Percentiles rank a stretch among this genome's conserved stretches.
Conservation (phyloP, 2,888 invertebrate species). For the Embidobia sp. region DNA sequence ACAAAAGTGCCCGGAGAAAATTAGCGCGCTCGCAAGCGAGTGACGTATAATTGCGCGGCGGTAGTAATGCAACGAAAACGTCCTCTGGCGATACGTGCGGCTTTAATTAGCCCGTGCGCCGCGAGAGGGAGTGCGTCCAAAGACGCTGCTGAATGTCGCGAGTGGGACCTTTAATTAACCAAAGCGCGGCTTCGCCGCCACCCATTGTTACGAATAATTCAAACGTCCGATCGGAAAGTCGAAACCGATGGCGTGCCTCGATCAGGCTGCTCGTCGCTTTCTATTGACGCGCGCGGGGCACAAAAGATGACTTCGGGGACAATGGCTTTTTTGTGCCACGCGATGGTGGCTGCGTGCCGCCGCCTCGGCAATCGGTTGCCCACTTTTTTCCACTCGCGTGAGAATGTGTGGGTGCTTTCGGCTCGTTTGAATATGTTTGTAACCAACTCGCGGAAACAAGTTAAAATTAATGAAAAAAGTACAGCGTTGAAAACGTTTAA, state of each 20-base stretch:
- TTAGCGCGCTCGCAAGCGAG: no score
- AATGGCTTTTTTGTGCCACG: slow-evolving; percentile 11
- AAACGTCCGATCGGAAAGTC: slow-evolving; percentile 58
- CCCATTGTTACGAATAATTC: slow-evolving; percentile 58
- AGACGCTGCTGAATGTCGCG: slow-evolving; percentile 28
- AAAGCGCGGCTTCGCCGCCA: slow-evolving; percentile 9
- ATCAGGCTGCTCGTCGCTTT: slow-evolving; percentile 40
- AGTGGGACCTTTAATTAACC: slow-evolving; percentile 42
- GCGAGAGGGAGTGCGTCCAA: not conserved
- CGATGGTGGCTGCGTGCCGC: not conserved
- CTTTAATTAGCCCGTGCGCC: slow-evolving; percentile 15
- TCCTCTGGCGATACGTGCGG: not conserved
- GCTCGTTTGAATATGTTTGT: not conserved
- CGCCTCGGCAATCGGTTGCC: not conserved
- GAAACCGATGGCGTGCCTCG: slow-evolving; percentile 44
- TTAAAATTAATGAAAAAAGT: no score
- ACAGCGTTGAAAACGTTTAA: no score
- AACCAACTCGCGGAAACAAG: no score
- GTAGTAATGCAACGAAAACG: no score
- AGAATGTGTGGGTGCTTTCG: not conserved
- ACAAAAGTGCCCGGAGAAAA: no score
- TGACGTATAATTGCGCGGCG: no score
- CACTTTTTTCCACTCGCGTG: not conserved
- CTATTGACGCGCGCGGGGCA: slow-evolving; percentile 27
- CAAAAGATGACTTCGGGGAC: slow-evolving; percentile 16